Evolutionary conservation across 1,140 invertebrate species (phyloP).

Genomic region (Brachionus sp.): DNA sequence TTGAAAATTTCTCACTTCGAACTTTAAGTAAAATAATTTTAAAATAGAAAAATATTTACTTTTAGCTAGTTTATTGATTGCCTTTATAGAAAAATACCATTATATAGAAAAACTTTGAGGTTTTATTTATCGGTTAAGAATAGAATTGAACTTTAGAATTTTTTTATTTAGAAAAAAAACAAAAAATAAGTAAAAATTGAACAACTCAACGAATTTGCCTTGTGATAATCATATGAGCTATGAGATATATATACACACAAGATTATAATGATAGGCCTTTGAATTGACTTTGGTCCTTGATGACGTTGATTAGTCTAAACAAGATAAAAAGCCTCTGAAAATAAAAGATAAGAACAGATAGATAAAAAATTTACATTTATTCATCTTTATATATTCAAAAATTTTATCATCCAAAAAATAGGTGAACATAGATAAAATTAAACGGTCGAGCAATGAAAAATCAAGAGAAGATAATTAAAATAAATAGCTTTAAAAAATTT

Average conservation of each 20-base stretch:
- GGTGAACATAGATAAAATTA: constrained; percentile 42
- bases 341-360: background rate
- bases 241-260: background rate
- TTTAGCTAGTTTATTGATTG: too few species aligned
- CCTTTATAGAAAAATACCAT: too few species aligned
- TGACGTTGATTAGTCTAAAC: background rate
- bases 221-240: background rate
- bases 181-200: background rate
- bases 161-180: background rate
- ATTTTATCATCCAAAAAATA: constrained; percentile 38
- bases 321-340: background rate
- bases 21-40: too few species aligned
- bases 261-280: background rate
- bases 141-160: background rate
- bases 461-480: constrained; percentile 34
- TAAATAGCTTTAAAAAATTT: constrained; percentile 4
- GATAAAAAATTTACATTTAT: constrained; percentile 40
- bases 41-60: too few species aligned
- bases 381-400: constrained; percentile 16
- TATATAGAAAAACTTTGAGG: too few species aligned
- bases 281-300: background rate
- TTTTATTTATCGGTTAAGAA: background rate
- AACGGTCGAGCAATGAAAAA: constrained; percentile 36
- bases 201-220: background rate
- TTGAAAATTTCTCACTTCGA: too few species aligned